Percentiles rank a stretch among this genome's conserved stretches.
phyloP scores from a whole-genome alignment of 2,888 invertebrate species.

The Timandra comae region DNA sequence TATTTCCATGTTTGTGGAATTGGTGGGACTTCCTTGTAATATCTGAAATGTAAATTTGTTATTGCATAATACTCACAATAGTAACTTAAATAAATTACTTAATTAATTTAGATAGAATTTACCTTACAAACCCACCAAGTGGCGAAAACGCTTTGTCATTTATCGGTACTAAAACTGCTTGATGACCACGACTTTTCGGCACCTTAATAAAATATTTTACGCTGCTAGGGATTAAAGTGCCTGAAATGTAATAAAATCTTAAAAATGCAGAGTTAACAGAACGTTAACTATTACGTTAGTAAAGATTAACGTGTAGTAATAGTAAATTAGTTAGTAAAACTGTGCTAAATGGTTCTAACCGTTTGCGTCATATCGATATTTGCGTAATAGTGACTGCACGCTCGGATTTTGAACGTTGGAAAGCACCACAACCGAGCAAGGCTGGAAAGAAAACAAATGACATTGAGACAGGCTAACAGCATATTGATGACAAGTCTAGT shows the following conservation, averaged over 20 bases:
- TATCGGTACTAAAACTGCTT: constrained; percentile 50
- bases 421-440: constrained; percentile 55
- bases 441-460: constrained; percentile 35
- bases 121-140: constrained; percentile 65
- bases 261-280: constrained; percentile 1
- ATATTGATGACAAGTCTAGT: too few species aligned
- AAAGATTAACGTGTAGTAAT: constrained; percentile 3
- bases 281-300: constrained; percentile 4
- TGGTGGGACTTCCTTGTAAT: constrained; percentile 67
- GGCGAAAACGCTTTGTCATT: constrained; percentile 61
- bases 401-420: constrained; percentile 54
- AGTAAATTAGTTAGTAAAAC: too few species aligned
- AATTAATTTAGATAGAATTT: too few species aligned
- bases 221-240: constrained; percentile 59
- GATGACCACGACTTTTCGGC: constrained; percentile 39
- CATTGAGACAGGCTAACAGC: too few species aligned
- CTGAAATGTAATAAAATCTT: constrained; percentile 27
- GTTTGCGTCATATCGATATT: constrained; percentile 60
- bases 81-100: too few species aligned
- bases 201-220: constrained; percentile 62
- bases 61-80: not conserved
- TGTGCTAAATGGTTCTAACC: constrained; percentile 36
- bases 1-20: constrained; percentile 55
- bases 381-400: constrained; percentile 58
- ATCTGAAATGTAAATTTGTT: constrained; percentile 36